These are phyloP conservation scores for Dissostichus mawsoni DNA, from an alignment of 2,113 vertebrate species.

Conservation along the genomic window DNA sequence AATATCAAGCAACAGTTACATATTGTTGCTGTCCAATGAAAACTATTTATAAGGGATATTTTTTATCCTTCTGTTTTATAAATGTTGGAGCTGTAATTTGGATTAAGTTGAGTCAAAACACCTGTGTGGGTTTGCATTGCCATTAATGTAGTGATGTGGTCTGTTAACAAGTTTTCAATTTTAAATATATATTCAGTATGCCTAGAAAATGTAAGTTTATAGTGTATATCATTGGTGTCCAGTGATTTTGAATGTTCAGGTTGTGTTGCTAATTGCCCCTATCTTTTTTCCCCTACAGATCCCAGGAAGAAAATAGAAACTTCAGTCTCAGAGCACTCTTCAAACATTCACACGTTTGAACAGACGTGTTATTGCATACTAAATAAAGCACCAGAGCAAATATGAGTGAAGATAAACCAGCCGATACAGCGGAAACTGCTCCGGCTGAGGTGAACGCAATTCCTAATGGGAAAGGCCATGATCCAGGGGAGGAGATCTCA, in stretches of 20 bases:
- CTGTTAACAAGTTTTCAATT: background rate
- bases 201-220: background rate
- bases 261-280: constrained; percentile 6
- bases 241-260: background rate
- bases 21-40: too few species aligned
- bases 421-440: constrained; percentile 65
- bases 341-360: constrained; percentile 6
- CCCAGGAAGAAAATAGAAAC: constrained; percentile 25
- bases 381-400: constrained; percentile 36
- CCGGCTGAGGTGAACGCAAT: constrained; percentile 78
- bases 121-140: background rate
- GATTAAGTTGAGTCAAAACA: background rate
- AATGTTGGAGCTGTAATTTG: too few species aligned
- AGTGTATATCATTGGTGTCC: background rate
- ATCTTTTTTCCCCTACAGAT: constrained; percentile 46
- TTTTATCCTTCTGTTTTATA: background rate
- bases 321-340: background rate
- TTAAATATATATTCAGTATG: background rate
- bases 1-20: background rate
- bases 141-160: background rate
- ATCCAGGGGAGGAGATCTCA: constrained; percentile 73
- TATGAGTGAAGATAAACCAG: constrained; percentile 76
- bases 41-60: background rate
- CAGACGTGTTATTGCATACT: constrained; percentile 8
- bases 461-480: constrained; percentile 85